Percentiles rank a stretch among this genome's conserved stretches.
These are phyloP conservation scores for Oscheius sp. DNA, from an alignment of 2,888 invertebrate genomes.

Conservation along the genomic window DNA sequence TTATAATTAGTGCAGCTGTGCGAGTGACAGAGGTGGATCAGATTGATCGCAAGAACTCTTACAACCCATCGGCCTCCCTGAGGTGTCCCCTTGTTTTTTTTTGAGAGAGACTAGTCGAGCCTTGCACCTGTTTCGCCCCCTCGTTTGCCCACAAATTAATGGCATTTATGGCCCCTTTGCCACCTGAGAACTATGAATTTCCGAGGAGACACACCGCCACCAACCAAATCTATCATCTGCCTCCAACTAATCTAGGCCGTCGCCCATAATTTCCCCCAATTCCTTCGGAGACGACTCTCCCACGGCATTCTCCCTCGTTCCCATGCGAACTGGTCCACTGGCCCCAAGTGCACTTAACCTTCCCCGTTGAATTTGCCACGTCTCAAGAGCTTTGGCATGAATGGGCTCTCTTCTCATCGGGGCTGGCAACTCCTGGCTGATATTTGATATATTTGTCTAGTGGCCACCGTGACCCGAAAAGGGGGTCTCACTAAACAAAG, in stretches of 20 bases:
- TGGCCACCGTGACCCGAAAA: slow-evolving; percentile 33
- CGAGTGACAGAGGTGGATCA: slow-evolving; percentile 23
- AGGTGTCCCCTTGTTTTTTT: slow-evolving; percentile 16
- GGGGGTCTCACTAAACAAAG: slow-evolving; percentile 31
- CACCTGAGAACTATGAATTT: slow-evolving; percentile 8
- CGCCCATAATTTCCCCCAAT: slow-evolving; percentile 26
- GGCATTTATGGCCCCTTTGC: not conserved
- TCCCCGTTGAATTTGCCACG: not conserved
- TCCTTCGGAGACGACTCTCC: not conserved
- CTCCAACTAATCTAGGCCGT: slow-evolving; percentile 27
- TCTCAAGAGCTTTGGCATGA: not conserved
- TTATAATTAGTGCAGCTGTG: slow-evolving; percentile 29
- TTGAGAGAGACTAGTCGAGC: not conserved
- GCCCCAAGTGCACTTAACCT: not conserved
- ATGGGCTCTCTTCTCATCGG: no score
- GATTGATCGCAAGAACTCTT: slow-evolving; percentile 34
- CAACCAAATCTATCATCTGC: slow-evolving; percentile 29
- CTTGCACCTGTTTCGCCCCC: slow-evolving; percentile 14
- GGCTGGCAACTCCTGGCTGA: slow-evolving; percentile 15
- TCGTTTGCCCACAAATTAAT: not conserved
- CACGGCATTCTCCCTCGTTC: not conserved
- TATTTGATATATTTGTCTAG: slow-evolving; percentile 28
- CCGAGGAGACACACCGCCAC: not conserved
- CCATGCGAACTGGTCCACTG: not conserved
- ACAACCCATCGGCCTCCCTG: slow-evolving; percentile 17